Base-by-base conservation (phyloP, 2,797 vertebrate species). In the Pangasius macronema region DNA sequence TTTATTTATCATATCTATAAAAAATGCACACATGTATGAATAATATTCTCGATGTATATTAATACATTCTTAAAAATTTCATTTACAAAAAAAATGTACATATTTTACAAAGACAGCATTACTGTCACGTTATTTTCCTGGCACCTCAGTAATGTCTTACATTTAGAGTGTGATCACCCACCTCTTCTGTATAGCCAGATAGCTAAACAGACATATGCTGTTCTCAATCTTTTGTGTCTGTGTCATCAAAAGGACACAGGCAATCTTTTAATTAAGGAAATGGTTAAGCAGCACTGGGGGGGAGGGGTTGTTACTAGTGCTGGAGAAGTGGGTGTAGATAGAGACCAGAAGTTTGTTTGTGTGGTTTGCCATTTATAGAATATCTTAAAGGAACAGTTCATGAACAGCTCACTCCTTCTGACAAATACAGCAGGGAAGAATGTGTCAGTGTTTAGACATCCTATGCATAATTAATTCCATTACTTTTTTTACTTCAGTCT, bases 221-320 rank as follows among this genome's bases (percentile, higher is more conserved):
- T 73, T 73, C 65, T 5, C 49, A 3, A 84, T 85, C 86, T 49
- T 55, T 24, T 42, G 49, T 82, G 53, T 51, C n/a, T 42, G 49
- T 82, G 53, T 51, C n/a, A 24, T 11, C 46, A 33, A 61, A 27
- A 61, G 72, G 27, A 65, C 39, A 68, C 72, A 22, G 33, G 68
- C 72, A 87, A 80, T 57, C 55, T 89, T 89, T 91, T 42, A 87
- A 93, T 93, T 77, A 90, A 90, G 91, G 91, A 91, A 92, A 92
- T 93, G 90, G 92, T 86, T 39, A 92, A 89, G 91, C 87, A 27
- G 57, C 27, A 63, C 87, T 85, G 85, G 90, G 89, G 90, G 89
- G 22, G 67, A 86, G 87, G 85, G 61, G 83, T 90, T 68, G 79
- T 73, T 46, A 14, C 8, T 9, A 72, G 39, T 24, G 20, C 39